phyloP scores from a whole-genome alignment of 2,797 vertebrate genomes.

The Todus mexicanus region DNA sequence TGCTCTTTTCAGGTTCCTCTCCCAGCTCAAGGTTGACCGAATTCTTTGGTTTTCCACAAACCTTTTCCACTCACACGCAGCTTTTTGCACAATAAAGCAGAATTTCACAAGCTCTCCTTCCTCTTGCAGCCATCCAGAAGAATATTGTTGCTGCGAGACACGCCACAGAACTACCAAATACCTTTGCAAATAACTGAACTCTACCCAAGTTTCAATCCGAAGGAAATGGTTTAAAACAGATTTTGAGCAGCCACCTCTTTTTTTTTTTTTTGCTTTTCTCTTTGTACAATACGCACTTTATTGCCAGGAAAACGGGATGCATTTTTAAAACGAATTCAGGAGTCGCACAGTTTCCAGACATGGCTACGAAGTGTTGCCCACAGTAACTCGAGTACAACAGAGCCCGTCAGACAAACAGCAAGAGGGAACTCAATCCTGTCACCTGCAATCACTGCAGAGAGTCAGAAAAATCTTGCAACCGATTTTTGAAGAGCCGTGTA shows the following conservation, averaged over 20 bases:
- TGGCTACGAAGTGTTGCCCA: background rate
- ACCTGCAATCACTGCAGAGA: background rate
- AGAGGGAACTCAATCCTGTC: background rate
- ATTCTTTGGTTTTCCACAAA: background rate
- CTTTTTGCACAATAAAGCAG: background rate
- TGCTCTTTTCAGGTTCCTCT: background rate
- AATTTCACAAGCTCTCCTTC: background rate
- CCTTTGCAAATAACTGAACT: background rate
- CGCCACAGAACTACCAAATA: background rate
- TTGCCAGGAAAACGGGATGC: constrained; percentile 31
- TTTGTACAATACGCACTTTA: constrained; percentile 52
- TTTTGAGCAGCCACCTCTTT: background rate
- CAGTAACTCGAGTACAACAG: background rate
- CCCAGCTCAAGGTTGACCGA: background rate
- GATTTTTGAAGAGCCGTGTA: background rate
- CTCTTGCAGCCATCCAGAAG: background rate
- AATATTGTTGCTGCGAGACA: background rate
- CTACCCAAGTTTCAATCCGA: background rate
- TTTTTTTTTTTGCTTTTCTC: background rate
- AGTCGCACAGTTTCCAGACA: background rate
- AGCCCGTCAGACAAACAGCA: background rate
- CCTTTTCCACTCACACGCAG: background rate
- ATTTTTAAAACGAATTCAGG: constrained; percentile 11
- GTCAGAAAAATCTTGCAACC: background rate
- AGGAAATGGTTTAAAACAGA: background rate